Evolutionary conservation across 2,113 vertebrate species (phyloP), one percentile per base, ranked within the genome.

Genomic region (Pteronura brasiliensis): DNA sequence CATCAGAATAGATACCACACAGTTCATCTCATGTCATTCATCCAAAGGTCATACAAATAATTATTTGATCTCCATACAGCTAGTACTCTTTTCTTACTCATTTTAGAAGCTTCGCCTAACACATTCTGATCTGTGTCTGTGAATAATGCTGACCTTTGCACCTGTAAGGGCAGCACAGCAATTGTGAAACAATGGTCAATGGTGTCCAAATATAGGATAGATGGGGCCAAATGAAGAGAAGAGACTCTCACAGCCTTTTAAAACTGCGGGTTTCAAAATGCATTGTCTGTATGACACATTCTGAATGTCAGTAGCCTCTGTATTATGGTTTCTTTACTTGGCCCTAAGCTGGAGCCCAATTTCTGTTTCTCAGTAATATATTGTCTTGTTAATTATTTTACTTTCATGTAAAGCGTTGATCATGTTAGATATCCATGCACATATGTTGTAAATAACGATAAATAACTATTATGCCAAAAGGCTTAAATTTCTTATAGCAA

Each of bases 351-450:
- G 4, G 7, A 96, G 49, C 23, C 76, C 76, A 92, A 17, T 81
- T 81, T 92, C 7, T 94, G 29, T 85, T 94, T 96, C 52, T 81
- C 49, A 90, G n/a, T 12, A 83, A 85, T 52, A 59, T 61, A n/a
- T 77, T 55, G 61, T 71, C 44, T 44, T 96, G 25, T 76, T 84
- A 88, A 92, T 90, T 96, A 65, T 83, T 97, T 96, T 88, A 49
- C 25, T 90, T 98, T 65, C 72, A 42, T 36, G 5, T 85, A 86
- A 92, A 83, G 3, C 57, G 74, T 11, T 88, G 39, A 67, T 82
- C 39, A 84, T 90, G 49, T 79, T 90, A 61, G 65, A 93, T 49
- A 39, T 57, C 69, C 42, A 55, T 93, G 52, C 31, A 79, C 8
- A 0, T 42, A 59, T 21, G 63, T 12, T 47, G 11, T 92, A 96